A percentile compares a stretch with the other conserved stretches of the same genome.
Conservation (phyloP, 92 coral and sea anemone genomes). For the Bergia sp. region DNA sequence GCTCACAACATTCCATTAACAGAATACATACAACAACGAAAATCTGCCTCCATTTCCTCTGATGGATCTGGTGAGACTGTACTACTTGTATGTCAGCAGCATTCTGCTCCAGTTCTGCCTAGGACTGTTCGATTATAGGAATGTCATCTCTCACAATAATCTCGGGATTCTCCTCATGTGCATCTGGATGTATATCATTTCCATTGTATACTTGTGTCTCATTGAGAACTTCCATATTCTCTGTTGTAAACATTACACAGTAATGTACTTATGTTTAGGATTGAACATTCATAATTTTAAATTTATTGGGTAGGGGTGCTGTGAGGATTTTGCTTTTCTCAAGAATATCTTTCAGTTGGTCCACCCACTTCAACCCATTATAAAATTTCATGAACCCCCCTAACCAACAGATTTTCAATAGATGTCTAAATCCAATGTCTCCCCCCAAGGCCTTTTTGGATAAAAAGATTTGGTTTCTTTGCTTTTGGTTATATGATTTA, state of each 20-base stretch:
- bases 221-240: background rate
- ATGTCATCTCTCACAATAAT: background rate
- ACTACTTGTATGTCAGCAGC: background rate
- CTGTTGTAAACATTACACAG: background rate
- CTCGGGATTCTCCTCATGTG: background rate
- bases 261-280: too few species aligned
- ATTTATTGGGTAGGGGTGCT: too few species aligned
- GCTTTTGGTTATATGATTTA: too few species aligned
- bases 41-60: constrained; percentile 38
- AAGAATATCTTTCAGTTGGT: too few species aligned
- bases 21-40: constrained; percentile 65
- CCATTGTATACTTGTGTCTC: background rate
- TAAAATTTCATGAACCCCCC: too few species aligned
- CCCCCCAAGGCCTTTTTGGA: too few species aligned
- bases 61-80: background rate
- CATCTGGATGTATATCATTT: background rate
- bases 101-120: background rate
- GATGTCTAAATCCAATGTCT: too few species aligned
- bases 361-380: too few species aligned
- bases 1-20: constrained; percentile 84
- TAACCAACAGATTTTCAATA: too few species aligned
- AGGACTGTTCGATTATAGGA: background rate
- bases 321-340: too few species aligned
- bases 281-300: too few species aligned
- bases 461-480: too few species aligned